These are phyloP conservation scores for Drosophila novamexicana DNA, from an alignment of 1,140 invertebrate species.

Conservation along the genomic window DNA sequence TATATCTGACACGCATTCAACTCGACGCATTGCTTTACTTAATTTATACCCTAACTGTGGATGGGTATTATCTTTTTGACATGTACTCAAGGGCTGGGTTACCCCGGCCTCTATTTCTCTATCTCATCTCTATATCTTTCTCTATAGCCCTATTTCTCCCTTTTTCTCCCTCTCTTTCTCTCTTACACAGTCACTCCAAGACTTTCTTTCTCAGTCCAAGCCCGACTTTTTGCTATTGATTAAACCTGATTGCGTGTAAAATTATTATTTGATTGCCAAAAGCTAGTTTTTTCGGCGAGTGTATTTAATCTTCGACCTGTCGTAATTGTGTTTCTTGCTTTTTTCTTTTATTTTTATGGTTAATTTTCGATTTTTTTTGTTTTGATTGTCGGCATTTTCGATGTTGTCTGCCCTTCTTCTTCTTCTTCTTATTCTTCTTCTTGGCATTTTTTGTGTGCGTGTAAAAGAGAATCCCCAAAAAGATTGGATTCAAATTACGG, in stretches of 20 bases:
- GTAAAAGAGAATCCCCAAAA: constrained; percentile 62
- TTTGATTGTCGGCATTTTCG: constrained; percentile 70
- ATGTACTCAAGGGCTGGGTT: not conserved
- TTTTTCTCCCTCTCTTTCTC: not conserved
- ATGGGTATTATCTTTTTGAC: not conserved
- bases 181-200: too few species aligned
- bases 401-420: constrained; percentile 19
- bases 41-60: not conserved
- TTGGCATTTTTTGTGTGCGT: constrained; percentile 37
- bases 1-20: constrained; percentile 63
- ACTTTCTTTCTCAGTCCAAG: not conserved
- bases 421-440: constrained; percentile 9
- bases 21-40: constrained; percentile 45
- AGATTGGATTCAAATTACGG: constrained; percentile 80
- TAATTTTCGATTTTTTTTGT: constrained; percentile 70
- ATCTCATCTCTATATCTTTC: too few species aligned
- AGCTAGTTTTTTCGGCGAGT: not conserved
- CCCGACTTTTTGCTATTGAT: too few species aligned
- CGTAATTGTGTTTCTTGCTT: not conserved
- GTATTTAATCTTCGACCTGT: constrained; percentile 14
- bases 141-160: too few species aligned
- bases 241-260: too few species aligned
- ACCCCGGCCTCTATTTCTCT: not conserved
- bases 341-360: constrained; percentile 60
- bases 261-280: too few species aligned